Conservation (phyloP, 2,888 invertebrate species). For the Steinernema hermaphroditum region DNA sequence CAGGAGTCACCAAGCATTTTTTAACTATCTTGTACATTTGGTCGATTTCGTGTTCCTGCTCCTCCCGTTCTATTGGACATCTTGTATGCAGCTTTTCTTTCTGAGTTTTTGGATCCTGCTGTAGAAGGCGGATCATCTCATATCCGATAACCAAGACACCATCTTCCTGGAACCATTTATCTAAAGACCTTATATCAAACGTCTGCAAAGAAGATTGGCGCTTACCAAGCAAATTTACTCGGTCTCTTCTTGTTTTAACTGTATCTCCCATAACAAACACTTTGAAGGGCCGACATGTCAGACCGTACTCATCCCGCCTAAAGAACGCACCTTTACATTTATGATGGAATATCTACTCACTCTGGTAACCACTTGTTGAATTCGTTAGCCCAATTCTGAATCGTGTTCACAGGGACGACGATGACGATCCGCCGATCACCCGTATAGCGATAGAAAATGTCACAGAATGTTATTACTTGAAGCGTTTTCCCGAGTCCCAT, state of each 20-base stretch:
- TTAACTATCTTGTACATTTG: neutral
- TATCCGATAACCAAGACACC: constrained; percentile 95
- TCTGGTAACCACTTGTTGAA: constrained; percentile 93
- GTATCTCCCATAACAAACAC: constrained; percentile 29
- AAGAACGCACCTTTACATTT: neutral
- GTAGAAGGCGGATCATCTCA: constrained; percentile 87
- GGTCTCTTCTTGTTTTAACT: constrained; percentile 4
- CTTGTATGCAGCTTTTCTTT: neutral
- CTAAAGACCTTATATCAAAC: constrained; percentile 61
- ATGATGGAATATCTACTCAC: constrained; percentile 27
- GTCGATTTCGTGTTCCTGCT: neutral
- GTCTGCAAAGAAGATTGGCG: neutral
- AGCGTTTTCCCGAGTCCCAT: constrained; percentile 99
- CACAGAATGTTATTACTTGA: constrained; percentile 62
- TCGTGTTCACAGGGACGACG: constrained; percentile 96
- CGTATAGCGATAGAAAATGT: constrained; percentile 66
- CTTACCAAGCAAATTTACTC: constrained; percentile 31
- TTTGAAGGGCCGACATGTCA: neutral
- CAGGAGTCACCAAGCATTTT: constrained; percentile 77
- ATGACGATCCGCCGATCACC: constrained; percentile 74
- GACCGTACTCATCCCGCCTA: neutral
- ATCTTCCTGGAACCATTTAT: constrained; percentile 83
- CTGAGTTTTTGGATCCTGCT: neutral
- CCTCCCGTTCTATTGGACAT: neutral
- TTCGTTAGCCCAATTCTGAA: constrained; percentile 92